A percentile compares a stretch with the other conserved stretches of the same genome.
Conservation (phyloP, 2,113 vertebrate genomes). For the Trochalopteron elliotii region DNA sequence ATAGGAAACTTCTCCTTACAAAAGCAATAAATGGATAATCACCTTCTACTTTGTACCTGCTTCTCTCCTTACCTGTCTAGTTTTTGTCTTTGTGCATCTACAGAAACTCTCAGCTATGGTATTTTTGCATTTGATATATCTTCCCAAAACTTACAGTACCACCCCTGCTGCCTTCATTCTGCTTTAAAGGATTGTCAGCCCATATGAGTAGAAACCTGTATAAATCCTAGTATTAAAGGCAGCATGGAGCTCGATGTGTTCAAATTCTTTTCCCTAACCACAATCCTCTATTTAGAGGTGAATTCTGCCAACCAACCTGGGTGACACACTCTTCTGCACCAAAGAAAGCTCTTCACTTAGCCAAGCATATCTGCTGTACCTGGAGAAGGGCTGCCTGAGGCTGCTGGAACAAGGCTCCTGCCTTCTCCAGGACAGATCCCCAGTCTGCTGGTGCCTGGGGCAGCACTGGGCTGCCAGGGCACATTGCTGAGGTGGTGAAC, state of each 20-base stretch:
- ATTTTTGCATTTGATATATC: not conserved
- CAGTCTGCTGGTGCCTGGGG: not conserved
- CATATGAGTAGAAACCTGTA: not conserved
- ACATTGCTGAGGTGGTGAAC: not conserved
- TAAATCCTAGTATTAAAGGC: not conserved
- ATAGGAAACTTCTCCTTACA: not conserved
- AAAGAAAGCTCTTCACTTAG: not conserved
- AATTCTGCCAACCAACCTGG: not conserved
- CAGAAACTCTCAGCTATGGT: not conserved
- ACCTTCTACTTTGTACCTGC: not conserved
- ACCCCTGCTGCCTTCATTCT: not conserved
- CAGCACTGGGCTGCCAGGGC: not conserved
- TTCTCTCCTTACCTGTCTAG: not conserved
- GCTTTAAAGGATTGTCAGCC: not conserved
- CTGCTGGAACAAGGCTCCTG: not conserved
- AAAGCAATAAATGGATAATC: not conserved
- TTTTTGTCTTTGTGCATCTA: not conserved
- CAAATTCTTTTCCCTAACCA: constrained; percentile 30
- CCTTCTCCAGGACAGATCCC: not conserved
- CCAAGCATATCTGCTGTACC: constrained; percentile 15
- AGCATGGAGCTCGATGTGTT: not conserved
- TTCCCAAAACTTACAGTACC: not conserved
- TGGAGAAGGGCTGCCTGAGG: not conserved
- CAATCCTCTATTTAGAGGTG: not conserved
- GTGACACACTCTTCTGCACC: not conserved